These are phyloP conservation scores for Gila robusta DNA, from an alignment of 2,797 vertebrate genomes.

Conservation along the genomic window DNA sequence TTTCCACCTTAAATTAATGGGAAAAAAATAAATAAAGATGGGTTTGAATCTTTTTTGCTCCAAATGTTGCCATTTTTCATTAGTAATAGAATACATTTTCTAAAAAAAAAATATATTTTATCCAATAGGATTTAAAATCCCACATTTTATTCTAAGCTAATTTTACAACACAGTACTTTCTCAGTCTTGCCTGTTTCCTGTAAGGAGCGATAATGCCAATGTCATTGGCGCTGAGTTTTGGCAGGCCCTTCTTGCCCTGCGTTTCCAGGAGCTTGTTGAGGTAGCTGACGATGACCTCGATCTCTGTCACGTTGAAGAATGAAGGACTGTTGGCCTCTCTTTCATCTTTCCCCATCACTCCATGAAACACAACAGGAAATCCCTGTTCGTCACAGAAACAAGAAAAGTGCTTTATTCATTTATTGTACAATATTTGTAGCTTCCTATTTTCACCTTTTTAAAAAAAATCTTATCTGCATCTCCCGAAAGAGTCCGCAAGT, in stretches of 20 bases:
- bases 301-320: conserved; percentile 91
- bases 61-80: not conserved
- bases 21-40: not conserved
- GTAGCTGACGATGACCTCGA: conserved; percentile 84
- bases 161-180: not conserved
- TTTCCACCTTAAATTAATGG: conserved; percentile 84
- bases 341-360: conserved; percentile 89
- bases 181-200: conserved; percentile 88
- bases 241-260: conserved; percentile 81
- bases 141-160: not conserved
- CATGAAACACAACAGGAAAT: conserved; percentile 93
- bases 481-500: not conserved
- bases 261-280: conserved; percentile 83
- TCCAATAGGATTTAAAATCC: not conserved
- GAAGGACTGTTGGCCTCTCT: conserved; percentile 91
- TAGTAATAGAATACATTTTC: not conserved
- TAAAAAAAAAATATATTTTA: not conserved
- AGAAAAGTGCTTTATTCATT: not conserved
- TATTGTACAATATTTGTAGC: not conserved
- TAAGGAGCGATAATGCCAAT: conserved; percentile 92
- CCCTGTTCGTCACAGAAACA: conserved; percentile 73
- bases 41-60: not conserved
- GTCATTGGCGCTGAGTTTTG: conserved; percentile 79
- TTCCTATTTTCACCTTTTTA: not conserved
- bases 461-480: not conserved